Percentiles rank a stretch among this genome's conserved stretches.
phyloP scores from a whole-genome alignment of 2,113 vertebrate genomes.

The Suncus etruscus region DNA sequence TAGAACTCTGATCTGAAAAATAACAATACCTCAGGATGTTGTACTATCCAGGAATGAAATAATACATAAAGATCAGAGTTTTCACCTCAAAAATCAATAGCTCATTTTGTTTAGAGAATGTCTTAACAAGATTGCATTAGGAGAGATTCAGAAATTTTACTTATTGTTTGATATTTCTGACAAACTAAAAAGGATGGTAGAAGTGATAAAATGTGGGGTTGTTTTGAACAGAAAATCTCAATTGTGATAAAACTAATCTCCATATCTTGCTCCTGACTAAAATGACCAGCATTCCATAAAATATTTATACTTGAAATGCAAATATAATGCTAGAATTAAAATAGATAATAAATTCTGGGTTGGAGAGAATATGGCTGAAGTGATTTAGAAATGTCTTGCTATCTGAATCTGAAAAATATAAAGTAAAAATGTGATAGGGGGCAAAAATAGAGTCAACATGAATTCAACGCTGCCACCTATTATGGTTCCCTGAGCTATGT shows the following conservation, averaged over 20 bases:
- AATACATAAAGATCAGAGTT: conserved; percentile 29
- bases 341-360: neutral
- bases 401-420: neutral
- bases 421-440: neutral
- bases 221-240: conserved; percentile 16
- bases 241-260: neutral
- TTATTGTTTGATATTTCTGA: conserved; percentile 1
- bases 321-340: conserved; percentile 29
- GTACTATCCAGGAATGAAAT: conserved; percentile 35
- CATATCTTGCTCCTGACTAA: neutral
- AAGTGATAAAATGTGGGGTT: conserved; percentile 15
- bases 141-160: conserved; percentile 31
- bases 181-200: neutral
- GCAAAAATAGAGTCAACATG: no score
- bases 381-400: conserved; percentile 10
- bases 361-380: neutral
- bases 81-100: conserved; percentile 54
- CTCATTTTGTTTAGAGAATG: conserved; percentile 35
- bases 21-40: conserved; percentile 36
- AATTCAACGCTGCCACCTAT: no score
- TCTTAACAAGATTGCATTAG: conserved; percentile 49
- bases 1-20: conserved; percentile 9
- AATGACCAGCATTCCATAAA: neutral
- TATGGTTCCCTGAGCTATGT: no score
- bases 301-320: neutral